phyloP scores from a whole-genome alignment of 2,797 vertebrate genomes.

The Cyprinella venusta region DNA sequence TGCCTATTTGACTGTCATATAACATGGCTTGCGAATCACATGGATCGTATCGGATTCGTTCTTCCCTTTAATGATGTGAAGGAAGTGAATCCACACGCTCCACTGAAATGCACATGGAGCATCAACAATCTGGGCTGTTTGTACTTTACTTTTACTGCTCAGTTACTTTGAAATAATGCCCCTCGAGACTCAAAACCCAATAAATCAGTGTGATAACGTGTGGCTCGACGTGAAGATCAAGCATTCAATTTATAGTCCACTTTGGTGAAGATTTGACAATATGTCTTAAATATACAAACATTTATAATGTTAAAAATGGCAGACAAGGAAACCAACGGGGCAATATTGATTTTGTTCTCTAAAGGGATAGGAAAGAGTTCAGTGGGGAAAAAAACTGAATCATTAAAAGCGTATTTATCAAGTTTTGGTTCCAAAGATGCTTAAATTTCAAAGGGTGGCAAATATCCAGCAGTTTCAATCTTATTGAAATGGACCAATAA shows the following conservation, averaged over 20 bases:
- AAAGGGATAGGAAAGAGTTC: not conserved
- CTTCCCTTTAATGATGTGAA: slow-evolving; percentile 2
- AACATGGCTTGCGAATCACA: not conserved
- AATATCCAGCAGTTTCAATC: not conserved
- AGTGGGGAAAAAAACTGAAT: not conserved
- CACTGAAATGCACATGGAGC: not conserved
- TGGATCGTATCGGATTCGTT: not conserved
- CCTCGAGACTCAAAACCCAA: not conserved
- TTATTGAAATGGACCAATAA: not conserved
- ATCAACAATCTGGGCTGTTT: not conserved
- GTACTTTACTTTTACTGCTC: not conserved
- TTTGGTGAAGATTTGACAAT: not conserved
- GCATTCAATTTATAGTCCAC: not conserved
- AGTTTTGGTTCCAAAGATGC: not conserved
- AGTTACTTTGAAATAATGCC: not conserved
- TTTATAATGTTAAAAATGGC: not conserved
- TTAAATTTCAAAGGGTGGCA: not conserved
- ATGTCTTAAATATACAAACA: not conserved
- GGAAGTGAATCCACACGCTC: slow-evolving; percentile 14
- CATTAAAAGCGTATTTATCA: not conserved
- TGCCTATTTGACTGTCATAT: not conserved
- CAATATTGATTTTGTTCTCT: not conserved
- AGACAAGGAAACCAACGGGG: not conserved
- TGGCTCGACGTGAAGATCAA: not conserved
- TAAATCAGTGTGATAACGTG: not conserved